phyloP scores from a whole-genome alignment of 2,888 invertebrate species.

The Aromia moschata region DNA sequence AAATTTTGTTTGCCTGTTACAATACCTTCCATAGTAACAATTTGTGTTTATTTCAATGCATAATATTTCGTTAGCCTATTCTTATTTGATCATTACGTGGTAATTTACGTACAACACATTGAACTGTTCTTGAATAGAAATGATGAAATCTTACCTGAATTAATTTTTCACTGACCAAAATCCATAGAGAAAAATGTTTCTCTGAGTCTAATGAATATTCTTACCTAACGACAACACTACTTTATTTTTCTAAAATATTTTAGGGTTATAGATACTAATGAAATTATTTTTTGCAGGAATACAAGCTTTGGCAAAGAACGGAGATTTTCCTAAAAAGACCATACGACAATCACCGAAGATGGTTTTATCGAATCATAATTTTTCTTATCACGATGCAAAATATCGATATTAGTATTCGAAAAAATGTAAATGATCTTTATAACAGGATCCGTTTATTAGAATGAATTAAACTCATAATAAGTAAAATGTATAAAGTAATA shows the following conservation, averaged over 20 bases:
- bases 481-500: no score
- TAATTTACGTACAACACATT: not conserved
- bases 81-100: no score
- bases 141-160: not conserved
- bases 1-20: no score
- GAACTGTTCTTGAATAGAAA: not conserved
- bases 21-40: no score
- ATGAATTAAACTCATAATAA: not conserved
- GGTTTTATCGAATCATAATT: not conserved
- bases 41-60: no score
- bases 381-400: not conserved
- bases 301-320: slow-evolving; percentile 3
- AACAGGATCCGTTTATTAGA: not conserved
- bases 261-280: not conserved
- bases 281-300: not conserved
- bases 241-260: not conserved
- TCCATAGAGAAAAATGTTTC: not conserved
- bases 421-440: no score
- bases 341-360: not conserved
- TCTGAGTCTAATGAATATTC: not conserved
- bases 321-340: slow-evolving; percentile 2
- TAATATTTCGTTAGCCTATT: no score
- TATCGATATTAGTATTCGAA: no score
- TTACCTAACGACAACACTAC: not conserved
- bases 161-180: not conserved